These are phyloP conservation scores for Craseonycteris thonglongyai DNA, from an alignment of 2,113 vertebrate species.

Conservation along the genomic window DNA sequence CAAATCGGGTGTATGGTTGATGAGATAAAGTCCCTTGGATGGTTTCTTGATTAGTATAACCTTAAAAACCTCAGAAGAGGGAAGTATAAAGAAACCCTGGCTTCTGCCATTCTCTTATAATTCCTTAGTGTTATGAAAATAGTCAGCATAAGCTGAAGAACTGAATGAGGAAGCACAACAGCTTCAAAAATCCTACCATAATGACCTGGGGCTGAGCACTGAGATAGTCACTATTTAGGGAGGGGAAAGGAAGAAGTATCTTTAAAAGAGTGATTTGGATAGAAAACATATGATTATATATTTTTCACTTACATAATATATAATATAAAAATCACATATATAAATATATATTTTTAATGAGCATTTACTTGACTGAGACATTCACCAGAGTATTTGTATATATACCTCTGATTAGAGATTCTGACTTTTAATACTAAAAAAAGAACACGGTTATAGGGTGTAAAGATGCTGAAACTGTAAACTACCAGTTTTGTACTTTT, in stretches of 20 bases:
- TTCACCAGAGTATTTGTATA: not conserved
- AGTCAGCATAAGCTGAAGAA: not conserved
- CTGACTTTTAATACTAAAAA: not conserved
- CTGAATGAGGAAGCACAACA: not conserved
- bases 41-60: not conserved
- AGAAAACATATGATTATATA: not conserved
- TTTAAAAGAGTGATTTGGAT: not conserved
- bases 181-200: not conserved
- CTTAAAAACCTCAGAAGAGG: not conserved
- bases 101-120: not conserved
- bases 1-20: not conserved
- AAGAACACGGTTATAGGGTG: not conserved
- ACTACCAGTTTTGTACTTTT: not conserved
- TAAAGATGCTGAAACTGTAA: not conserved
- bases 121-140: fast-evolving
- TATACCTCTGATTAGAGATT: not conserved
- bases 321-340: not conserved
- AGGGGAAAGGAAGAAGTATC: not conserved
- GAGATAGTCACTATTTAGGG: not conserved
- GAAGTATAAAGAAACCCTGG: not conserved
- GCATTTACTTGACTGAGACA: not conserved
- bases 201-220: not conserved
- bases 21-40: not conserved
- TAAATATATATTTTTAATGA: not conserved
- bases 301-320: not conserved